phyloP scores from a whole-genome alignment of 2,113 vertebrate genomes.

The Gallinago media region DNA sequence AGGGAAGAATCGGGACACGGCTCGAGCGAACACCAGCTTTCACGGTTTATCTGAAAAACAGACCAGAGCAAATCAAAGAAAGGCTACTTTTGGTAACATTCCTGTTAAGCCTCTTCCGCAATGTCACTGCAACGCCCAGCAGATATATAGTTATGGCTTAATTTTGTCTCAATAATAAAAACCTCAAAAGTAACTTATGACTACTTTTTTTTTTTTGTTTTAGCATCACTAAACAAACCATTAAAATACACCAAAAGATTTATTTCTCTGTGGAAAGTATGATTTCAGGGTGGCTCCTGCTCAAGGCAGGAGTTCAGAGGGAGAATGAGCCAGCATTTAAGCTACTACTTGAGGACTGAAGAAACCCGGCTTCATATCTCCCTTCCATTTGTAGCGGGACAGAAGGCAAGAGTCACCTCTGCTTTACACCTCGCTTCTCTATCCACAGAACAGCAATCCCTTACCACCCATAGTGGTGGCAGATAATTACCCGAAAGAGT shows the following conservation, averaged over 20 bases:
- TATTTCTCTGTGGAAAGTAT: background rate
- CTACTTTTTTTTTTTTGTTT: background rate
- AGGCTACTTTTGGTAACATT: background rate
- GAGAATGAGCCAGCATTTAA: background rate
- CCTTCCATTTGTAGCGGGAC: background rate
- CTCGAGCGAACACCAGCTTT: slow-evolving; percentile 77
- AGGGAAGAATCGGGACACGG: slow-evolving; percentile 66
- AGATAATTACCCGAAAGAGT: background rate
- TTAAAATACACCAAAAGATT: background rate
- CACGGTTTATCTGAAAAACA: slow-evolving; percentile 80
- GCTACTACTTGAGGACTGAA: background rate
- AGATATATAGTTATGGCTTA: background rate
- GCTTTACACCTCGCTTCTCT: background rate
- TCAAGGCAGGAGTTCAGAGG: slow-evolving; percentile 5
- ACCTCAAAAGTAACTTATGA: background rate
- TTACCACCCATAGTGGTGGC: background rate
- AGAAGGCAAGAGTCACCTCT: background rate
- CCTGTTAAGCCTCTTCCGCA: background rate
- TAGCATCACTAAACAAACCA: background rate
- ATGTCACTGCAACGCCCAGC: background rate
- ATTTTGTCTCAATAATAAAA: background rate
- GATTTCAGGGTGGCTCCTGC: background rate
- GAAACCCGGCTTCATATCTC: background rate
- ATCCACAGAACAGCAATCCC: background rate
- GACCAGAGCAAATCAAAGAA: background rate